Conservation (phyloP, 1,140 invertebrate genomes). For the Zaprionus lachaisei region DNA sequence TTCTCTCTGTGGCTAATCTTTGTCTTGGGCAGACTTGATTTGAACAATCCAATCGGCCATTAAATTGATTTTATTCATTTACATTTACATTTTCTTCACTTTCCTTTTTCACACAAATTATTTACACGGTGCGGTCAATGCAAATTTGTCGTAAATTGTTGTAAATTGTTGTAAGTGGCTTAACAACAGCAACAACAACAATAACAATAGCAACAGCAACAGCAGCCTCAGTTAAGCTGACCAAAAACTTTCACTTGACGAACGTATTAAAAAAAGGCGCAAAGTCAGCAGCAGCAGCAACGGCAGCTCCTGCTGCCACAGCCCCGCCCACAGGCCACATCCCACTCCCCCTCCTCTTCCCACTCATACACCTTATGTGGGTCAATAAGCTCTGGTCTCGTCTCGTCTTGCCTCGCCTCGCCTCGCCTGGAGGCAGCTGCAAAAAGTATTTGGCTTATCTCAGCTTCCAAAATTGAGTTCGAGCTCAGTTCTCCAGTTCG, state of each 20-base stretch:
- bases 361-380: conserved; percentile 31
- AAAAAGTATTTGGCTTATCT: conserved; percentile 36
- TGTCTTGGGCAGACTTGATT: conserved; percentile 6
- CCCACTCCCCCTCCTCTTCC: no score
- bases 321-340: neutral
- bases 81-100: conserved; percentile 68
- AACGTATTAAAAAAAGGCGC: conserved; percentile 10
- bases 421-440: conserved; percentile 8
- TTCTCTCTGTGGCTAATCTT: neutral
- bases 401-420: neutral
- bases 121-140: conserved; percentile 40
- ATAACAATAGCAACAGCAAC: conserved; percentile 13
- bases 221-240: conserved; percentile 29
- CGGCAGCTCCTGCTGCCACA: conserved; percentile 4
- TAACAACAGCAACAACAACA: conserved; percentile 26
- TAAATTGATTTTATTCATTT: conserved; percentile 64
- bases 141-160: conserved; percentile 80
- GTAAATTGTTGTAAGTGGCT: conserved; percentile 64
- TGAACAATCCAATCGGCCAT: conserved; percentile 15
- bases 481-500: conserved; percentile 18
- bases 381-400: conserved; percentile 34
- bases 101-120: conserved; percentile 61
- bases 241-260: conserved; percentile 69
- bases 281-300: neutral
- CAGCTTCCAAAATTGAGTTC: conserved; percentile 28